A percentile compares a stretch with the other conserved stretches of the same genome.
These are phyloP conservation scores for Takifugu bimaculatus DNA, from an alignment of 2,113 vertebrate species.

Conservation along the genomic window DNA sequence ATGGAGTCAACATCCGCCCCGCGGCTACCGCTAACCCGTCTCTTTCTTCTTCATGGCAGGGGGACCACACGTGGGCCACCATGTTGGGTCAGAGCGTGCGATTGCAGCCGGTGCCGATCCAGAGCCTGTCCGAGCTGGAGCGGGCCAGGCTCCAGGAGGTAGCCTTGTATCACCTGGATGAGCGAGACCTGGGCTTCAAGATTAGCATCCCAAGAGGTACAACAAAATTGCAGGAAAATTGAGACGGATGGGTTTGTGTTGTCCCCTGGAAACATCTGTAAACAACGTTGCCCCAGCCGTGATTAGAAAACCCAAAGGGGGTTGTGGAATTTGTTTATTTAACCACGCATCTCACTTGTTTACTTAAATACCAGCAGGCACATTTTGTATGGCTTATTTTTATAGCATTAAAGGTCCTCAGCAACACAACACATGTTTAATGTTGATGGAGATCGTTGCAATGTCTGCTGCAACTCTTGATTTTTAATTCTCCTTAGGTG, in stretches of 20 bases:
- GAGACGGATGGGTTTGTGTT: neutral
- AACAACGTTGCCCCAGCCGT: neutral
- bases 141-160: conserved; percentile 75
- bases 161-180: conserved; percentile 74
- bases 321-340: neutral
- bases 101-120: conserved; percentile 73
- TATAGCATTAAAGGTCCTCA: neutral
- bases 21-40: neutral
- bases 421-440: neutral
- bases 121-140: conserved; percentile 80
- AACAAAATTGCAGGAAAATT: neutral
- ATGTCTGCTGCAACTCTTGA: too few species aligned
- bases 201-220: conserved; percentile 77
- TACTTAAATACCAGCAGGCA: neutral
- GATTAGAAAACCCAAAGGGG: conserved; percentile 10
- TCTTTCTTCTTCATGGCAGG: conserved; percentile 40
- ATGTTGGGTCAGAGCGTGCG: conserved; percentile 78
- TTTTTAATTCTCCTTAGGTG: too few species aligned
- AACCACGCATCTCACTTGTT: neutral
- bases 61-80: conserved; percentile 73
- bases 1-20: too few species aligned
- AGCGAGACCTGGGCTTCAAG: conserved; percentile 71
- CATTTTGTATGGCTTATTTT: too few species aligned
- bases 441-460: neutral
- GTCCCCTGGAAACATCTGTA: neutral